A percentile compares a stretch with the other conserved stretches of the same genome.
phyloP scores from a whole-genome alignment of 2,888 invertebrate genomes.

The Calameuta pallipes region DNA sequence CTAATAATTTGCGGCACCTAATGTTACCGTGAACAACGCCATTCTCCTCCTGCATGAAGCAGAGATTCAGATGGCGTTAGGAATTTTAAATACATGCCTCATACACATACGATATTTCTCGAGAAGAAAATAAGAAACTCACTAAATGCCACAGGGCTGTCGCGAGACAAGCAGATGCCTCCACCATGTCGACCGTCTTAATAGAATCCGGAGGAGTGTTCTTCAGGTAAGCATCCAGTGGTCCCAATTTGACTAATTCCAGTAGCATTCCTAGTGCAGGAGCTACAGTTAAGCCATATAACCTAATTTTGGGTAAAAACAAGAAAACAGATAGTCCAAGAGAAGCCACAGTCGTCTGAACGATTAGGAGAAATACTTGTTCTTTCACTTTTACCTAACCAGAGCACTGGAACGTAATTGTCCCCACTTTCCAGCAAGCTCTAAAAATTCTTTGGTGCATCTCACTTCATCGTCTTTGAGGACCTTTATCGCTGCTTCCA shows the following conservation, averaged over 20 bases:
- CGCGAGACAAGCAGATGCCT: slow-evolving; percentile 84
- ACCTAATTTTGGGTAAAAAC: slow-evolving; percentile 50
- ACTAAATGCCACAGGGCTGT: slow-evolving; percentile 89
- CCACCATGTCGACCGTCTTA: slow-evolving; percentile 79
- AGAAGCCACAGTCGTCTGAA: neutral
- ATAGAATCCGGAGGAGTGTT: slow-evolving; percentile 64
- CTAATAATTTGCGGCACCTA: slow-evolving; percentile 83
- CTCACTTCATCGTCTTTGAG: slow-evolving; percentile 73
- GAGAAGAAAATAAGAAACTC: slow-evolving; percentile 41
- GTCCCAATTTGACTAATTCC: slow-evolving; percentile 83
- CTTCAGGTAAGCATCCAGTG: slow-evolving; percentile 79
- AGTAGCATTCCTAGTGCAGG: slow-evolving; percentile 84
- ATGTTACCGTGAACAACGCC: slow-evolving; percentile 87
- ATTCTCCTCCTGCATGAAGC: slow-evolving; percentile 75
- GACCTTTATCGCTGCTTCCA: slow-evolving; percentile 84
- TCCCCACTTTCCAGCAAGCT: slow-evolving; percentile 82
- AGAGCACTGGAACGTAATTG: slow-evolving; percentile 81
- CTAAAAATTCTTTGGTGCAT: slow-evolving; percentile 77
- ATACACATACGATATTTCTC: slow-evolving; percentile 11
- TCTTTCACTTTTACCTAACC: slow-evolving; percentile 66
- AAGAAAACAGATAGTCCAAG: neutral
- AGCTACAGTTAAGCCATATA: slow-evolving; percentile 82
- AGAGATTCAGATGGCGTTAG: slow-evolving; percentile 24
- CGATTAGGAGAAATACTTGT: neutral
- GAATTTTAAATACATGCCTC: neutral